Evolutionary conservation across 2,888 invertebrate genomes (phyloP), one percentile per base, ranked within the genome.

Genomic region (Apodemia duryi): DNA sequence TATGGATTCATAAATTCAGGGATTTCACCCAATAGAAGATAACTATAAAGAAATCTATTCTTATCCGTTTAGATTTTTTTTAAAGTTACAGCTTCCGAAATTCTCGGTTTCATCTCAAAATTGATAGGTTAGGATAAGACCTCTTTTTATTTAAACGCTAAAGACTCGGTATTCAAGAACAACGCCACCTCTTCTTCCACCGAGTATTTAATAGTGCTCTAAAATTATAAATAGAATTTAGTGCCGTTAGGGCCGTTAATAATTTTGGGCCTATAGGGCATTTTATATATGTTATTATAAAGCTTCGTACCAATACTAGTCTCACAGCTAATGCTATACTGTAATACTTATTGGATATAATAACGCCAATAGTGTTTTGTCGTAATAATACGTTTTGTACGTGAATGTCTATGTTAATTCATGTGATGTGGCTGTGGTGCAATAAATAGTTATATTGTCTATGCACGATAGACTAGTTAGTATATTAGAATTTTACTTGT

Each of bases 381-480:
- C 21, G 5, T 51, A 51, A 51, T 51, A 51, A 51, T 51, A 13
- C 7, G 49, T 54, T 54, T 54, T 28, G 28, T 11, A 29, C n/a
- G 57, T 60, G 32, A 60, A 60, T 60, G 54, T 57, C 54, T 13
- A 32, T 60, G 32, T 35, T 60, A 32, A 13, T 60, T 60, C 10
- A 13, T 13, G 29, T 32, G 32, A 7, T 60, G n/a, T n/a, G n/a
- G n/a, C n/a, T n/a, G n/a, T n/a, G n/a, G n/a, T 32, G 32, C 35
- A 60, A 13, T 60, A 60, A 32, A 60, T 60, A 6, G 35, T 60
- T 60, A 57, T 32, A 13, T 13, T 60, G 57, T 60, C 6, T 35
- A 57, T 57, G 54, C 57, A 60, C 57, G 32, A 60, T 60, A 60
- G 57, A 60, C 35, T 60, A 60, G 57, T 60, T 60, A 60, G 57